phyloP scores from a whole-genome alignment of 2,888 invertebrate genomes.

The Lamellibrachia columna region DNA sequence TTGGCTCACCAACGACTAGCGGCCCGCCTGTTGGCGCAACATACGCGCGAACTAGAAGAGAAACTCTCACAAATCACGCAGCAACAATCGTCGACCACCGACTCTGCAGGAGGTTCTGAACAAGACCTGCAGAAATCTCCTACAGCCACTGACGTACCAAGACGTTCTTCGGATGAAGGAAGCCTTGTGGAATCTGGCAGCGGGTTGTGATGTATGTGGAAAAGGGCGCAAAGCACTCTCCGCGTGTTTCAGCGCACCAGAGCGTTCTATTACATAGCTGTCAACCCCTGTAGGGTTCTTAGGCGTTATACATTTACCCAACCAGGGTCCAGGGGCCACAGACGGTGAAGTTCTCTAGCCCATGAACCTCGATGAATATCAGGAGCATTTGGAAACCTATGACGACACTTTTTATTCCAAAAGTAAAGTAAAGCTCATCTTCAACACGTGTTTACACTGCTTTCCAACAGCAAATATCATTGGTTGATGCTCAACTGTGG shows the following conservation, averaged over 20 bases:
- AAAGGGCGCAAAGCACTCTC: background rate
- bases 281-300: too few species aligned
- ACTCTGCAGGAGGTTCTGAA: background rate
- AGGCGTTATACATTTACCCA: too few species aligned
- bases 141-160: background rate
- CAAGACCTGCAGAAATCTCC: background rate
- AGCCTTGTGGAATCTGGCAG: background rate
- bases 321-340: too few species aligned
- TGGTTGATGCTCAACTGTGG: too few species aligned
- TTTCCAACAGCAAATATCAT: too few species aligned
- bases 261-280: too few species aligned
- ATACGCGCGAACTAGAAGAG: slow-evolving; percentile 48
- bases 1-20: slow-evolving; percentile 59
- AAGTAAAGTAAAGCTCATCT: too few species aligned
- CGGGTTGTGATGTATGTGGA: background rate
- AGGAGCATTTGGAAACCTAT: too few species aligned
- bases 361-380: too few species aligned
- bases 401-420: too few species aligned
- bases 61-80: slow-evolving; percentile 40
- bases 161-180: background rate
- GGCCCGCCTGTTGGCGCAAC: slow-evolving; percentile 54
- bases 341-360: too few species aligned
- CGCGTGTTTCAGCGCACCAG: background rate
- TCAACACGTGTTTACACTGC: too few species aligned
- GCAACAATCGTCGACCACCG: background rate